Base-by-base conservation (phyloP, 2,888 invertebrate genomes). In the Brenthis hecate region DNA sequence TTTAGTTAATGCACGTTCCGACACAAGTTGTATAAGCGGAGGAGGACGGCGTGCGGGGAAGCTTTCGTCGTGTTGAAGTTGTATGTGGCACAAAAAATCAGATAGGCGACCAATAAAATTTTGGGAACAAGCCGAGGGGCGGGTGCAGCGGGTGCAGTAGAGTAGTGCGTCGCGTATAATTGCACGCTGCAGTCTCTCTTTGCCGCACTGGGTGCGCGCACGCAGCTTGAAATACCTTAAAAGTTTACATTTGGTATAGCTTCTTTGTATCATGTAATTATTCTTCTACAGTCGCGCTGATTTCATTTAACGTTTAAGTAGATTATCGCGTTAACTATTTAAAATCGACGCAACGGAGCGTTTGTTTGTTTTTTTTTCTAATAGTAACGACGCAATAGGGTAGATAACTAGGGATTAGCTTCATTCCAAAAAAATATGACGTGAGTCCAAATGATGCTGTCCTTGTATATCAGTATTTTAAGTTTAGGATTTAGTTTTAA, bases 91-190 rank as follows among this genome's bases (percentile, higher is more conserved):
- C 87, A 91, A 92, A 92, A 92, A 92, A 92, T 53, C 79, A 87
- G 83, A 88, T 88, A 89, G 88, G 84, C 89, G 84, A 81, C 90
- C 89, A 91, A 91, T 91, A 91, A 92, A 92, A 92, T 86, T 77
- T 88, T 87, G 86, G 88, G 88, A 91, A 86, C 88, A 83, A 85
- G 86, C 74, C 77, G 90, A 89, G 91, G 90, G 91, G 91, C 89
- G 89, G 88, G 89, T 82, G 83, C 78, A 83, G 87, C 89, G 89
- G 88, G 78, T 81, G 88, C 85, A 83, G 86, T 83, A 81, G 78
- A 81, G 86, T 83, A 82, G 79, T 81, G 81, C 80, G 82, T 78
- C 79, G 82, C 81, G 85, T 79, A 85, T 84, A 85, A 85, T 83
- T 88, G 89, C 86, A 84, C 80, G 80, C 78, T 88, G 89, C 91